A percentile compares a stretch with the other conserved stretches of the same genome.
Conservation (phyloP, 2,888 invertebrate genomes). For the Conistra vaccinii region DNA sequence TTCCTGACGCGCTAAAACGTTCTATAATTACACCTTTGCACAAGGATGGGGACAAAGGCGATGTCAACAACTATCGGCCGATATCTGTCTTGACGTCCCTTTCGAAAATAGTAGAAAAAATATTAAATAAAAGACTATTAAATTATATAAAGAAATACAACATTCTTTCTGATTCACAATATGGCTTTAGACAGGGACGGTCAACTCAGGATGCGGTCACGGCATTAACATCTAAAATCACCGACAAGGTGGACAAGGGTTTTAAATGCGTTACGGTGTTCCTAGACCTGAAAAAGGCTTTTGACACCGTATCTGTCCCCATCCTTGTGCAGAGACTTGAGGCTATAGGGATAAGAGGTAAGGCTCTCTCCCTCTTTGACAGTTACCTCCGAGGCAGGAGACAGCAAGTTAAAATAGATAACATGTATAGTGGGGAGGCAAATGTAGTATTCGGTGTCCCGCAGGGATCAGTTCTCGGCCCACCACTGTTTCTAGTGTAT, state of each 20-base stretch:
- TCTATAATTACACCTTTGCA: background rate
- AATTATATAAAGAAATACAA: background rate
- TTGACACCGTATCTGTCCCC: background rate
- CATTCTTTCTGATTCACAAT: background rate
- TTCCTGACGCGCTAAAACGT: too few species aligned
- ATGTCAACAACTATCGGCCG: background rate
- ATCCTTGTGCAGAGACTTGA: background rate
- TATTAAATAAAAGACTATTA: background rate
- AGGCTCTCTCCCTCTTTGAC: background rate
- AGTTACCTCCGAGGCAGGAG: slow-evolving; percentile 1
- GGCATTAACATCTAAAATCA: background rate
- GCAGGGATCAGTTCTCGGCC: background rate
- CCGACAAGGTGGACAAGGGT: background rate
- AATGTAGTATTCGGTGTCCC: background rate
- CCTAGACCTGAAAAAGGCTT: background rate
- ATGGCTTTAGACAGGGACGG: background rate
- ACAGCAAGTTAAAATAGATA: background rate
- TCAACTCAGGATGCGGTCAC: background rate
- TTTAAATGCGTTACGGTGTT: background rate
- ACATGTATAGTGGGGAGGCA: background rate
- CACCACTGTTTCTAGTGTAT: background rate
- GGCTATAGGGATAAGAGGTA: background rate
- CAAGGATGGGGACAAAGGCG: background rate
- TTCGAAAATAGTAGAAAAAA: background rate
- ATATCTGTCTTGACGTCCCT: background rate